Evolutionary conservation across 1,140 invertebrate genomes (phyloP), one percentile per base, ranked within the genome.

Genomic region (Riptortus pedestris): DNA sequence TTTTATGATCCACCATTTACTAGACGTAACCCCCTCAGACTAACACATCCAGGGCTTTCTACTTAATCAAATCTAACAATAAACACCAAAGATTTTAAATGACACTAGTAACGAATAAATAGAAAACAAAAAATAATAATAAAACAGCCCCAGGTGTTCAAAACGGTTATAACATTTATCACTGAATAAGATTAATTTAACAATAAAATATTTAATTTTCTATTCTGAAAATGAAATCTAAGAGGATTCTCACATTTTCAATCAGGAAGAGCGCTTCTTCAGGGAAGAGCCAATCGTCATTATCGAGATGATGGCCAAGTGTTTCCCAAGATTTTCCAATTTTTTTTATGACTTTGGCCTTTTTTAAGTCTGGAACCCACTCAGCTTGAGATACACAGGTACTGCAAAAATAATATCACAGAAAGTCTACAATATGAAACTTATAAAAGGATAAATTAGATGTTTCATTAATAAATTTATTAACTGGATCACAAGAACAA

Each of bases 231-330:
- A 33, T 63, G 11, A 28, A 27, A 64, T n/a, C n/a, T 58, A 59
- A 33, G 51, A 43, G 16, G 5, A 66, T 43, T 74, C 74, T 77
- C 77, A 84, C 83, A 72, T 78, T 76, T 79, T 85, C 83, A 68
- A 84, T 73, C 48, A 84, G 74, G 69, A 80, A 78, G 24, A 84
- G 72, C 29, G 80, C 76, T 76, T 84, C 83, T 72, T 85, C 83
- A 18, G 82, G 80, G 28, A 75, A 74, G 1, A 85, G 72, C 70
- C 77, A 81, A 12, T 81, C 69, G 38, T 72, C 72, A 62, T 74
- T 74, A 60, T 77, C 76, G 18, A 75, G 68, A 68, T 76, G 75
- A 61, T 77, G 73, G 14, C 83, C 82, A 70, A 82, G 76, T 68
- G 73, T 79, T 55, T 77, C 72, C 81, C 81, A 83, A 52, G 79